Evolutionary conservation across 1,140 invertebrate species (phyloP).

Genomic region (Lerema accius): DNA sequence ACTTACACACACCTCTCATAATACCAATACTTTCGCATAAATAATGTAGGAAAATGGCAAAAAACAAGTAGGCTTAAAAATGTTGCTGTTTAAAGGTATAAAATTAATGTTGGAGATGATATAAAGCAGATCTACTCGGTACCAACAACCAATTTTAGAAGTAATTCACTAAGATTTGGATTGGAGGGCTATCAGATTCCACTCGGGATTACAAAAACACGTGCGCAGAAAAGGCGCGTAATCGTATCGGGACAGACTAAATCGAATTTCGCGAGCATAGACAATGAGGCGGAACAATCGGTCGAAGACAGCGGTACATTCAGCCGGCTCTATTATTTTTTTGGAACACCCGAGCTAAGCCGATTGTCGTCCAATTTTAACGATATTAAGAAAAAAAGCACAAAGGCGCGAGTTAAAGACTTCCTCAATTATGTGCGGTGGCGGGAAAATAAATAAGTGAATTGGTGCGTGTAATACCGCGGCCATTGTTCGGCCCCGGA

Average conservation of each 20-base stretch:
- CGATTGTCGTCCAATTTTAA: constrained; percentile 49
- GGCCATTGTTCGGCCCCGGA: constrained; percentile 27
- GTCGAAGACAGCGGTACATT: constrained; percentile 41
- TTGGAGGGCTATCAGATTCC: constrained; percentile 33
- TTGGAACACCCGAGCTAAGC: constrained; percentile 42
- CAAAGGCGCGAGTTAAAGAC: constrained; percentile 56
- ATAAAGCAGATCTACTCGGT: neutral
- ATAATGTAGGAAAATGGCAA: too few relatives aligned
- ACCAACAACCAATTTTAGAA: constrained; percentile 15
- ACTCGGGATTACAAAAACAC: constrained; percentile 38
- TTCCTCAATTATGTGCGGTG: constrained; percentile 64
- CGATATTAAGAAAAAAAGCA: constrained; percentile 50
- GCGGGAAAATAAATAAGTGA: constrained; percentile 51
- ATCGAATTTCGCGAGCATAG: constrained; percentile 49
- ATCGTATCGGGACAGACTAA: constrained; percentile 43
- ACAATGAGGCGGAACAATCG: constrained; percentile 47
- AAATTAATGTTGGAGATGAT: neutral
- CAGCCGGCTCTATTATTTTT: constrained; percentile 44
- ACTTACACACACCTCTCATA: too few relatives aligned
- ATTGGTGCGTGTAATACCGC: constrained; percentile 43
- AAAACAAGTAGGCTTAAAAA: too few relatives aligned
- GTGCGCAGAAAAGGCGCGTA: constrained; percentile 38
- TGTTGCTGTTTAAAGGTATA: too few relatives aligned
- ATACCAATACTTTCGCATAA: too few relatives aligned
- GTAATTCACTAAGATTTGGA: constrained; percentile 19